phyloP scores from a whole-genome alignment of 2,888 invertebrate genomes.

The Tetranychus piercei region DNA sequence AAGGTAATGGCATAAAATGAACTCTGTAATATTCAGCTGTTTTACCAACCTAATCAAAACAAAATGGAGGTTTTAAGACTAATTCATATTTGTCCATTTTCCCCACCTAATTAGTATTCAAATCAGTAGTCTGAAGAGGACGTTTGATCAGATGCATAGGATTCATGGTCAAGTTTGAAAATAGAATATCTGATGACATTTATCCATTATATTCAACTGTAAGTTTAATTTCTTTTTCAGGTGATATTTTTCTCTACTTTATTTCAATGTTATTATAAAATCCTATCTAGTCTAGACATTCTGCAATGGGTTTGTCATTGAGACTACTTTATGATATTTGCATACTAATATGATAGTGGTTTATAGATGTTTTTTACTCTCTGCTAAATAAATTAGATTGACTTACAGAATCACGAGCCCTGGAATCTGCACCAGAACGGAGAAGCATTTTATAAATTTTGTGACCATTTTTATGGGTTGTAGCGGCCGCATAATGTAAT shows the following conservation, averaged over 20 bases:
- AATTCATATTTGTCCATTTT: not conserved
- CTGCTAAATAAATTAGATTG: not conserved
- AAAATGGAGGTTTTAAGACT: not conserved
- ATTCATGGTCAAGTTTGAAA: no score
- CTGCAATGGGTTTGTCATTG: no score
- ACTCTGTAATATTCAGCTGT: constrained; percentile 35
- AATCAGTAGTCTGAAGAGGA: no score
- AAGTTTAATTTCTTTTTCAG: no score
- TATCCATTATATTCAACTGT: no score
- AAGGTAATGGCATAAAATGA: constrained; percentile 40
- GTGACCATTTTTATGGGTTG: constrained; percentile 27
- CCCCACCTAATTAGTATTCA: not conserved
- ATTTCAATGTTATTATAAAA: no score
- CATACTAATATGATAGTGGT: not conserved
- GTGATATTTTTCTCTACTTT: no score
- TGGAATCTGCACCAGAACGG: constrained; percentile 29
- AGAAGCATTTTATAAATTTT: constrained; percentile 29
- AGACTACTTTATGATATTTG: not conserved
- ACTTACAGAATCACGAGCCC: constrained; percentile 29
- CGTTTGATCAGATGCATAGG: no score
- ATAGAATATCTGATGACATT: no score
- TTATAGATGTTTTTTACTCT: not conserved
- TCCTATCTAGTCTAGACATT: no score
- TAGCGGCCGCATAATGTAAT: constrained; percentile 58
- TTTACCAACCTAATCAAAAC: constrained; percentile 32